Evolutionary conservation across 2,113 vertebrate species (phyloP).

Genomic region (Syrmaticus mikado): DNA sequence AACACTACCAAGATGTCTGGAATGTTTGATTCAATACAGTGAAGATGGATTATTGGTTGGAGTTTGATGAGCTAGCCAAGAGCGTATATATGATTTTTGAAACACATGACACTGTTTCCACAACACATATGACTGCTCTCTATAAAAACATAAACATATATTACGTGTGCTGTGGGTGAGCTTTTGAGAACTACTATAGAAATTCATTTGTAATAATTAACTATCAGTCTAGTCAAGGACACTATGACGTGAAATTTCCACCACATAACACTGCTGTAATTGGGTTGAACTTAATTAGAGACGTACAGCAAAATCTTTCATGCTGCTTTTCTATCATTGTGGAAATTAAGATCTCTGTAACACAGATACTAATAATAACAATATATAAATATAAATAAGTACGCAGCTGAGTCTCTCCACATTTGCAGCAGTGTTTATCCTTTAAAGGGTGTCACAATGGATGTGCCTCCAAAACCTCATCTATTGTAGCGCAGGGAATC

Average conservation of each 20-base stretch:
- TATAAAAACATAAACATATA: not conserved
- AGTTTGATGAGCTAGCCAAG: not conserved
- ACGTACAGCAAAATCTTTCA: not conserved
- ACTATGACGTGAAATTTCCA: not conserved
- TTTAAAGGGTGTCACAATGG: conserved; percentile 29
- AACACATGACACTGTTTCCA: not conserved
- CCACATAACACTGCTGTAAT: not conserved
- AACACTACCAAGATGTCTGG: not conserved
- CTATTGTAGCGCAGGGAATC: conserved; percentile 17
- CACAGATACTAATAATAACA: conserved; percentile 21
- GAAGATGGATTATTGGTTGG: not conserved
- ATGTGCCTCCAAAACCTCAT: conserved; percentile 22
- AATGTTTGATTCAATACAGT: not conserved
- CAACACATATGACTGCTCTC: not conserved
- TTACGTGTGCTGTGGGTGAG: rapidly evolving
- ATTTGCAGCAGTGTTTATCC: not conserved
- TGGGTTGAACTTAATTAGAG: not conserved
- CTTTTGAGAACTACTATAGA: not conserved
- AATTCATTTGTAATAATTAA: not conserved
- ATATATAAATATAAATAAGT: not conserved
- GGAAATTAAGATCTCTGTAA: conserved; percentile 18
- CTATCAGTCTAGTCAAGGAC: not conserved
- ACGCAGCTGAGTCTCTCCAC: conserved; percentile 12
- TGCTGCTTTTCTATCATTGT: not conserved
- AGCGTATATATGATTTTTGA: not conserved